Percentiles rank a stretch among this genome's conserved stretches.
Conservation (phyloP, 2,113 vertebrate species). For the Poeciliopsis retropinna region DNA sequence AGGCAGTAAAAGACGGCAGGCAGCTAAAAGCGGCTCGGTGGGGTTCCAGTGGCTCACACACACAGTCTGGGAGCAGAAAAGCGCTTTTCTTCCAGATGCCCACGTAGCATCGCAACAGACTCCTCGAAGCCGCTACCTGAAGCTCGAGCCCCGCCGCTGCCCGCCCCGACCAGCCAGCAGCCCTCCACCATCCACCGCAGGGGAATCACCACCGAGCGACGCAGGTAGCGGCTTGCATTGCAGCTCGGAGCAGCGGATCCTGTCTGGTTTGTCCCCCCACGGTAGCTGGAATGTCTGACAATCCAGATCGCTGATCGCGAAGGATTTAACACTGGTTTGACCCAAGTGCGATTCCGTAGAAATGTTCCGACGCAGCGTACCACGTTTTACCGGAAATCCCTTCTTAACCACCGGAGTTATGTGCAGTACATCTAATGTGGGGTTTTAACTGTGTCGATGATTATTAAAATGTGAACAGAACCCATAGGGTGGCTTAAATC, state of each 20-base stretch:
- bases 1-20: neutral
- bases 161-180: slow-evolving; percentile 22
- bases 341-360: slow-evolving; percentile 67
- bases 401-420: neutral
- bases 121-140: slow-evolving; percentile 62
- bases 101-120: slow-evolving; percentile 77
- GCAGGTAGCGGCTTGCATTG: neutral
- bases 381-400: neutral
- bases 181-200: neutral
- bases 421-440: neutral
- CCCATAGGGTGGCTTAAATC: too few species aligned
- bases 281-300: slow-evolving; percentile 46
- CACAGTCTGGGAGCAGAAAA: slow-evolving; percentile 69
- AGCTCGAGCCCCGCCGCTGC: slow-evolving; percentile 29
- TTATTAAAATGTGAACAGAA: neutral
- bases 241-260: slow-evolving; percentile 27
- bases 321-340: slow-evolving; percentile 64
- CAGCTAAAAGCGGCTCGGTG: neutral
- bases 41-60: slow-evolving; percentile 40
- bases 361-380: slow-evolving; percentile 21
- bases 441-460: neutral
- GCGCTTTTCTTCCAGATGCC: slow-evolving; percentile 69
- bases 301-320: slow-evolving; percentile 21
- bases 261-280: slow-evolving; percentile 54
- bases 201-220: neutral